Percentiles rank a stretch among this genome's conserved stretches.
Evolutionary conservation across 2,797 vertebrate genomes (phyloP).

Genomic region (Natrix natrix): DNA sequence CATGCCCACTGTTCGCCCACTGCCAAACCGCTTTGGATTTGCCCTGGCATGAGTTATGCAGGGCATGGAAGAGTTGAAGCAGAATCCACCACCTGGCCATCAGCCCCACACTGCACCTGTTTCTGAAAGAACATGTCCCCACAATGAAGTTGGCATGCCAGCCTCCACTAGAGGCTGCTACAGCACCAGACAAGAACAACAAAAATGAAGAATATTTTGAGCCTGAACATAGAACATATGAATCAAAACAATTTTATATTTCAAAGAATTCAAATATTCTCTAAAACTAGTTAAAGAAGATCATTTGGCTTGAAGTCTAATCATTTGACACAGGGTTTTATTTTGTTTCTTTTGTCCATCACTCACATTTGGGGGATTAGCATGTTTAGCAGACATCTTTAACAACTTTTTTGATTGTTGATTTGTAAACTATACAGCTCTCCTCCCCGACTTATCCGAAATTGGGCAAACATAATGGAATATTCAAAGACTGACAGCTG

Average conservation of each 20-base stretch:
- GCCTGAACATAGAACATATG: not conserved
- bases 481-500: not conserved
- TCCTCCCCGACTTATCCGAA: not conserved
- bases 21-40: no score
- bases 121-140: not conserved
- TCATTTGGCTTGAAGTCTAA: not conserved
- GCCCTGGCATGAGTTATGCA: no score
- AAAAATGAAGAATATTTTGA: not conserved
- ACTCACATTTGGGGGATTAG: not conserved
- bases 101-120: no score
- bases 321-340: not conserved
- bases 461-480: not conserved
- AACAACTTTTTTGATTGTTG: not conserved
- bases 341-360: not conserved
- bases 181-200: not conserved
- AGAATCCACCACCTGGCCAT: no score
- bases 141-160: slow-evolving; percentile 14
- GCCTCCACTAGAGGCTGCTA: slow-evolving; percentile 28
- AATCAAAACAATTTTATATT: not conserved
- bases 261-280: not conserved
- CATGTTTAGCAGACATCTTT: not conserved
- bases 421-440: not conserved
- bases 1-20: no score
- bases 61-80: no score
- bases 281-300: not conserved